Evolutionary conservation across 2,113 vertebrate species (phyloP).

Genomic region (Apteryx mantelli): DNA sequence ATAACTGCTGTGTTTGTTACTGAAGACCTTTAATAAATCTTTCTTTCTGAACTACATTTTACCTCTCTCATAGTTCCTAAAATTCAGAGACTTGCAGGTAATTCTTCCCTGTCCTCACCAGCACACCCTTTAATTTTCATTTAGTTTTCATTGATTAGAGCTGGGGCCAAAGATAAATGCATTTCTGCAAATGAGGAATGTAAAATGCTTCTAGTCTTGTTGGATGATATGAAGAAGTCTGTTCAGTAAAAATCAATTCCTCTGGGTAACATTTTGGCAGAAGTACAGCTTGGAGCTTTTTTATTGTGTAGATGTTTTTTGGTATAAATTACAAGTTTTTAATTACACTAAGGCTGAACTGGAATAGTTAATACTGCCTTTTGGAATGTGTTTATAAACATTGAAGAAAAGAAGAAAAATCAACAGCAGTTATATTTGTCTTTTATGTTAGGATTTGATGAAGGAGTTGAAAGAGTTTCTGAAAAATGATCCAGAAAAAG

Average conservation of each 20-base stretch:
- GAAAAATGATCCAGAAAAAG: constrained; percentile 13
- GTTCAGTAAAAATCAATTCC: not conserved
- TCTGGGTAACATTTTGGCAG: not conserved
- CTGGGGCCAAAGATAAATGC: not conserved
- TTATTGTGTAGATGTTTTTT: not conserved
- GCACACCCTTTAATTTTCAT: not conserved
- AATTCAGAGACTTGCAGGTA: not conserved
- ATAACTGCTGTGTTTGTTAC: not conserved
- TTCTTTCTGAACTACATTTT: not conserved
- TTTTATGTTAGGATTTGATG: constrained; percentile 80
- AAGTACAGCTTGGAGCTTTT: not conserved
- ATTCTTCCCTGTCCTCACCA: not conserved
- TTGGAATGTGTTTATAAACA: not conserved
- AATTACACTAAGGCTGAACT: not conserved
- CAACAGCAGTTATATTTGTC: not conserved
- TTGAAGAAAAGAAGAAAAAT: not conserved
- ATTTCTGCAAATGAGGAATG: not conserved
- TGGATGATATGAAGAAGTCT: not conserved
- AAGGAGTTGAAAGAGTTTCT: constrained; percentile 82
- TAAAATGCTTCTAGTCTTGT: not conserved
- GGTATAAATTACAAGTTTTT: not conserved
- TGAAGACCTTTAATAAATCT: not conserved
- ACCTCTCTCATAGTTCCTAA: not conserved
- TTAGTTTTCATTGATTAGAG: not conserved
- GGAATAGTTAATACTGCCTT: not conserved